Evolutionary conservation across 2,888 invertebrate species (phyloP).

Genomic region (Hydriomena furcata): DNA sequence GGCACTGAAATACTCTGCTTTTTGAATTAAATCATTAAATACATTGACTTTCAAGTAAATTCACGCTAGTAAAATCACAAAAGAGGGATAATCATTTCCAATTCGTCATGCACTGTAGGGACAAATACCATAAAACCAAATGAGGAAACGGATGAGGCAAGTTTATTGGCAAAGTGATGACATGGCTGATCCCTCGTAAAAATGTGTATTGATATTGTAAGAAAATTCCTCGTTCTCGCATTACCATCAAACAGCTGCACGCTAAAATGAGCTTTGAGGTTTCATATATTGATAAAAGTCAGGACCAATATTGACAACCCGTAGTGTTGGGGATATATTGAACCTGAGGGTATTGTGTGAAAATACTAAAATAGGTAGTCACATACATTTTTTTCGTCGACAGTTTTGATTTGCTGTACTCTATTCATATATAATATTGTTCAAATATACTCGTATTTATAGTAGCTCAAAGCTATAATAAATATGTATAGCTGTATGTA

Average conservation of each 20-base stretch:
- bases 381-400: conserved; percentile 1
- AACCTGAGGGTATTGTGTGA: background rate
- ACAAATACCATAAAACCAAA: conserved; percentile 22
- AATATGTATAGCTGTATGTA: too few relatives aligned
- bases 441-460: too few relatives aligned
- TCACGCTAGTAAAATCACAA: background rate
- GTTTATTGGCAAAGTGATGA: conserved; percentile 23
- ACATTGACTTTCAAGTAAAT: too few relatives aligned
- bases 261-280: conserved; percentile 8
- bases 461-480: too few relatives aligned
- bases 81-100: conserved; percentile 6
- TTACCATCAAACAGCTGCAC: conserved; percentile 2
- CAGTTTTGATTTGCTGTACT: conserved; percentile 1
- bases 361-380: conserved; percentile 4
- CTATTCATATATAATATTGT: too few relatives aligned
- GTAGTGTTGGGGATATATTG: background rate
- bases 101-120: conserved; percentile 9
- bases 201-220: conserved; percentile 24
- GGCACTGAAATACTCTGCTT: too few relatives aligned
- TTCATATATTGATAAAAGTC: conserved; percentile 10
- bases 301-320: background rate
- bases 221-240: conserved; percentile 12
- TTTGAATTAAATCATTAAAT: too few relatives aligned
- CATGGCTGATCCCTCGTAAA: conserved; percentile 27
- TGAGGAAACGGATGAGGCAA: conserved; percentile 20